These are phyloP conservation scores for Zelleria hepariella DNA, from an alignment of 2,888 invertebrate species.

Conservation along the genomic window DNA sequence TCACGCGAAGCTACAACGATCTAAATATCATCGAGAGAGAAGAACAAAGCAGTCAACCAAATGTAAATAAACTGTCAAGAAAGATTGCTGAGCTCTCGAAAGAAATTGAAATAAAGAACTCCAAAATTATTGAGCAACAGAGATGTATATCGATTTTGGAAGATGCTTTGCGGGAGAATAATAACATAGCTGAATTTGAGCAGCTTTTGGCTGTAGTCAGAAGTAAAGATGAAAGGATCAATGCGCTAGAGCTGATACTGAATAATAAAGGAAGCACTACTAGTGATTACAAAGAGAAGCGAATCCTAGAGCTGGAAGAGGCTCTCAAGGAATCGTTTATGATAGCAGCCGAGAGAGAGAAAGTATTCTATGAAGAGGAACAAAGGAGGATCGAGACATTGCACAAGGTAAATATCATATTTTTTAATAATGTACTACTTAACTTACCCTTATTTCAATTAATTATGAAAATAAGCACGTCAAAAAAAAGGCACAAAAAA, in stretches of 20 bases:
- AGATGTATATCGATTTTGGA: slow-evolving; percentile 66
- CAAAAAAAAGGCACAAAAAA: no score
- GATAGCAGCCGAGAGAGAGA: slow-evolving; percentile 78
- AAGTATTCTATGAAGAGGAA: slow-evolving; percentile 76
- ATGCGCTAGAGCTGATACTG: slow-evolving; percentile 80
- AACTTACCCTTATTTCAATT: no score
- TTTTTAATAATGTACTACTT: no score
- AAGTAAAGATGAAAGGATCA: slow-evolving; percentile 78
- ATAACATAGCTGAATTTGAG: slow-evolving; percentile 71
- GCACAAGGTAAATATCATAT: slow-evolving; percentile 70
- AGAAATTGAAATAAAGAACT: slow-evolving; percentile 63
- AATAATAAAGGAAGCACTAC: slow-evolving; percentile 58
- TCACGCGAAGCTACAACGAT: slow-evolving; percentile 58
- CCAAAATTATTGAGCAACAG: slow-evolving; percentile 69
- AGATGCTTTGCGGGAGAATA: slow-evolving; percentile 68
- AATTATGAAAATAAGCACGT: no score
- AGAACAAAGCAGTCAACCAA: slow-evolving; percentile 32
- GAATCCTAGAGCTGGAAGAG: slow-evolving; percentile 83
- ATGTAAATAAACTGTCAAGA: slow-evolving; percentile 43
- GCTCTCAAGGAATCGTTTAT: slow-evolving; percentile 86
- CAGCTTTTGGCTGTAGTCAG: slow-evolving; percentile 70
- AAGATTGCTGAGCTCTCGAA: slow-evolving; percentile 57
- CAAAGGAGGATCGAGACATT: slow-evolving; percentile 74
- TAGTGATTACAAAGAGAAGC: slow-evolving; percentile 58
- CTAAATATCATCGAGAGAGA: slow-evolving; percentile 38